Evolutionary conservation across 2,797 vertebrate species (phyloP).

Genomic region (Sphenodon punctatus): DNA sequence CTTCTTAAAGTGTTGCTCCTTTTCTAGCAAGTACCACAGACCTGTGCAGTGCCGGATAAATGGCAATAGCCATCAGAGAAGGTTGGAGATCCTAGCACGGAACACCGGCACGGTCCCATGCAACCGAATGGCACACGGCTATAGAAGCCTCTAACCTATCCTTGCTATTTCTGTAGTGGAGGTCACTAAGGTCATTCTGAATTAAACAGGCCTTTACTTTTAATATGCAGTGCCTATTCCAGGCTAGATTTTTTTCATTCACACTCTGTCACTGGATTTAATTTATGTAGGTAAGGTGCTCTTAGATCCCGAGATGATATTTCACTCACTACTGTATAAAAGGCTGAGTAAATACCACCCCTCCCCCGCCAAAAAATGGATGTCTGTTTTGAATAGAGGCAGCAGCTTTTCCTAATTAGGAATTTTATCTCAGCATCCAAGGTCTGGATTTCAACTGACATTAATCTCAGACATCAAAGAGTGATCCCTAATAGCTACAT

Average conservation of each 20-base stretch:
- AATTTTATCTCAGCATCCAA: slow-evolving; percentile 20
- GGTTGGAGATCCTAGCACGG: no score
- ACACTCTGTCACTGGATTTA: not conserved
- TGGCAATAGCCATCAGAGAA: no score
- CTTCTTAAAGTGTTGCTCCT: no score
- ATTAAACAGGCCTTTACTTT: not conserved
- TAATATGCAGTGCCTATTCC: not conserved
- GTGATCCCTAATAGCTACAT: slow-evolving; percentile 2
- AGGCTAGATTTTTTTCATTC: not conserved
- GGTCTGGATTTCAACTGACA: slow-evolving; percentile 37
- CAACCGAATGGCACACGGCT: not conserved
- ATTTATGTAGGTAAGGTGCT: slow-evolving; percentile 15
- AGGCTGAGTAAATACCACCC: slow-evolving; percentile 14
- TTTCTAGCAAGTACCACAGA: no score
- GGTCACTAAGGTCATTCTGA: not conserved
- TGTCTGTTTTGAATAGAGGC: no score
- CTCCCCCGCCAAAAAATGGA: not conserved
- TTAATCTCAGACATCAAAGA: slow-evolving; percentile 33
- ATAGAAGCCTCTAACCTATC: not conserved
- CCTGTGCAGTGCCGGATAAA: no score
- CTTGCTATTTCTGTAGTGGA: not conserved
- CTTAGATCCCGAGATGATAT: slow-evolving; percentile 8
- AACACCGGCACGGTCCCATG: not conserved
- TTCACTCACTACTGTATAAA: slow-evolving; percentile 19
- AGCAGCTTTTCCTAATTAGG: slow-evolving; percentile 28